Percentiles rank a stretch among this genome's conserved stretches.
Evolutionary conservation across 2,113 vertebrate genomes (phyloP).

Genomic region (Catharus minimus): DNA sequence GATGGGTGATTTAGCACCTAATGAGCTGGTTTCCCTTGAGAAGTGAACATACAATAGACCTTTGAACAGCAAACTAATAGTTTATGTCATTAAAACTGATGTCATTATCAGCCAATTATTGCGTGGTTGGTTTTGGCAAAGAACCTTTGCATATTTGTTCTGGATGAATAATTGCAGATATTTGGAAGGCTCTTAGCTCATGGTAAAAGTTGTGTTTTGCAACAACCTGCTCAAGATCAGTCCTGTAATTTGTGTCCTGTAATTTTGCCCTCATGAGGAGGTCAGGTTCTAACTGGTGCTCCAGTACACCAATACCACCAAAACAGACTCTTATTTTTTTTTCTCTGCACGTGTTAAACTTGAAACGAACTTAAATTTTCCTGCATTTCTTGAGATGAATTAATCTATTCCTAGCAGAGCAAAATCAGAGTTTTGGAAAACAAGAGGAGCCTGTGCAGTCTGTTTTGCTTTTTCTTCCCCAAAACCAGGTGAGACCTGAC

Average conservation of each 20-base stretch:
- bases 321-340: too few relatives aligned
- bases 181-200: neutral
- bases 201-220: neutral
- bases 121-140: neutral
- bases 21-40: neutral
- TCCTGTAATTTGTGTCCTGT: neutral
- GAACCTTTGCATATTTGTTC: neutral
- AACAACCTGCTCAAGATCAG: neutral
- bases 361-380: neutral
- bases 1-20: neutral
- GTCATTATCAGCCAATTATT: neutral
- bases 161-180: neutral
- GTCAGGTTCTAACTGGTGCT: neutral
- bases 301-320: too few relatives aligned
- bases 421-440: neutral
- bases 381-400: neutral
- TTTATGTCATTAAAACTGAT: neutral
- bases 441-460: neutral
- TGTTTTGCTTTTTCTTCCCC: neutral
- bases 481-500: neutral
- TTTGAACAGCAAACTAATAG: neutral
- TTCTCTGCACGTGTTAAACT: neutral
- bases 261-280: neutral
- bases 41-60: neutral
- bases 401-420: neutral